Evolutionary conservation across 2,888 invertebrate species (phyloP), one percentile per base, ranked within the genome.

Genomic region (Metellina segmentata): DNA sequence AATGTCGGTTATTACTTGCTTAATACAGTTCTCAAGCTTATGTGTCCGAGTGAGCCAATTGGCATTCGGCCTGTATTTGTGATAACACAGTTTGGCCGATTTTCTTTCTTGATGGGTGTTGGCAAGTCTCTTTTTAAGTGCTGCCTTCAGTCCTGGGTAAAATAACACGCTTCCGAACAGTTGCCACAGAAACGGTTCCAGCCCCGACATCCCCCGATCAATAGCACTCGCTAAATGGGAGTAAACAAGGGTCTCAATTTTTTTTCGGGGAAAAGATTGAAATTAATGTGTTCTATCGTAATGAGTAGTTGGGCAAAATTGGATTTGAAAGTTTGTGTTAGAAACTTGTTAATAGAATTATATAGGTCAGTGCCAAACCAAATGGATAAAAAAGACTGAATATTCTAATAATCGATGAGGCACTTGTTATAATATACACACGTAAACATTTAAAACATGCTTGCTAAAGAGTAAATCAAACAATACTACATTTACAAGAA

Each of bases 131-230:
- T 69, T 85, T 77, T 70, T 34, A 70, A 85, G 69, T 52, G 70
- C 87, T 81, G 71, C 71, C 81, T 87, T 85, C 72, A 74, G 34
- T 19, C 74, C 90, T 81, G 81, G 52, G 70, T 81, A 85, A 85
- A 90, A 81, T 90, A 85, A 86, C 81, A 81, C 51, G 90, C 85
- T 81, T 85, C 71, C 70, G 34, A 81, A 52, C 49, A n/a, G 90
- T 90, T 90, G 81, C 85, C 75, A 77, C 34, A 81, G 90, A 69
- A 81, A 90, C 85, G 51, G 85, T 69, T 75, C 85, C 53, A 75
- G 52, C 51, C 90, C 85, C 90, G 90, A 78, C 90, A 75, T 85
- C 52, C 34, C 75, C 71, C 81, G 90, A 90, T 90, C 90, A 90
- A 90, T 90, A 90, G 71, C 52, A 34, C 83, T 52, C 82, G 69